A percentile compares a stretch with the other conserved stretches of the same genome.
Conservation (phyloP, 2,888 invertebrate species). For the Trileptium ribeirensis region DNA sequence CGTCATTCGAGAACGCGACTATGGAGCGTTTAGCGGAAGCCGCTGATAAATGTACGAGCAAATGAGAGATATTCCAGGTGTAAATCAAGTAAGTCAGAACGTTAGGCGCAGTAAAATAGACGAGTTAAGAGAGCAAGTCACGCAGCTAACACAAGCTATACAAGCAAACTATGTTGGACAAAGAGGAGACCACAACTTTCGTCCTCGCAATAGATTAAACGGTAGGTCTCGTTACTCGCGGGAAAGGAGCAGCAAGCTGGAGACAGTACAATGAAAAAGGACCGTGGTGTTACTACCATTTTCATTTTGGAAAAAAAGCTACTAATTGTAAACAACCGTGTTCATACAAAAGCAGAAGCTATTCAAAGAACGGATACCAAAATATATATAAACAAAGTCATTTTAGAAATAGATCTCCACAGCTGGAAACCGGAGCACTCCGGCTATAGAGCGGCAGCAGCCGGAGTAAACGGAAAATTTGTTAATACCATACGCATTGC, state of each 20-base stretch:
- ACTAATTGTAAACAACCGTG: not conserved
- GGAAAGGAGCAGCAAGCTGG: not conserved
- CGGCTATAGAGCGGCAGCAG: not conserved
- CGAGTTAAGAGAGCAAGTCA: not conserved
- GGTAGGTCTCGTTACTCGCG: not conserved
- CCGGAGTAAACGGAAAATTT: not conserved
- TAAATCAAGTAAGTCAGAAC: not conserved
- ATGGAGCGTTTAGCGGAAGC: constrained; percentile 13
- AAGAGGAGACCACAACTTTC: not conserved
- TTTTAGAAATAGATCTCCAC: not conserved
- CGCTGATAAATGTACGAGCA: not conserved
- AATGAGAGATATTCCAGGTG: not conserved
- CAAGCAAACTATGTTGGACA: not conserved
- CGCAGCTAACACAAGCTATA: not conserved
- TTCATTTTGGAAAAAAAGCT: not conserved
- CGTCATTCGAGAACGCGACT: constrained; percentile 1
- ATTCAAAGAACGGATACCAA: not conserved
- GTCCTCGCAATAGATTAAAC: not conserved
- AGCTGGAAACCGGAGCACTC: not conserved
- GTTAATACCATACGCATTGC: not conserved
- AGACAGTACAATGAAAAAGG: not conserved
- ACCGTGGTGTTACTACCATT: not conserved
- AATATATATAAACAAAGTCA: not conserved
- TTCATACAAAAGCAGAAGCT: not conserved
- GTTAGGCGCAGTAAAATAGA: not conserved